Evolutionary conservation across 2,888 invertebrate species (phyloP).

Genomic region (Hedya salicella): DNA sequence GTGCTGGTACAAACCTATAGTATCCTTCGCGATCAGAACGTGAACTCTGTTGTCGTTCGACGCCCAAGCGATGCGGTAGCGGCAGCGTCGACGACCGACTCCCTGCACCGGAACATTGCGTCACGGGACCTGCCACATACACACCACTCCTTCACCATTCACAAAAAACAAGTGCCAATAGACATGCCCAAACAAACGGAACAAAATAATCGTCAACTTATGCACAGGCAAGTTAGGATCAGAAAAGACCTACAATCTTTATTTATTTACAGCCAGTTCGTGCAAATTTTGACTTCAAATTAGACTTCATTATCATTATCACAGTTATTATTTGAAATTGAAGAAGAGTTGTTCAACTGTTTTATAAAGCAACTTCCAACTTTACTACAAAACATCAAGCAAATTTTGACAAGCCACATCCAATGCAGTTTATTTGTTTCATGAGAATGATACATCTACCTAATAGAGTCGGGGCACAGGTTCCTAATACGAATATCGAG

Average conservation of each 20-base stretch:
- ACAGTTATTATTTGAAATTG: slow-evolving; percentile 27
- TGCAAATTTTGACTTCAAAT: slow-evolving; percentile 41
- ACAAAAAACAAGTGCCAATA: slow-evolving; percentile 7
- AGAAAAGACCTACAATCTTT: slow-evolving; percentile 36
- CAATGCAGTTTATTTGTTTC: slow-evolving; percentile 36
- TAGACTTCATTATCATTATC: slow-evolving; percentile 28
- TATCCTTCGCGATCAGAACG: slow-evolving; percentile 91
- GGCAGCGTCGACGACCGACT: slow-evolving; percentile 94
- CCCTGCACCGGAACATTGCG: slow-evolving; percentile 85
- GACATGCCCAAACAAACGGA: slow-evolving; percentile 41
- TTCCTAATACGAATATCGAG: slow-evolving; percentile 8
- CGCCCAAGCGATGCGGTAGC: slow-evolving; percentile 89
- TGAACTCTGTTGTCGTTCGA: slow-evolving; percentile 86
- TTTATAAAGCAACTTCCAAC: slow-evolving; percentile 41
- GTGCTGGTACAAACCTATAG: slow-evolving; percentile 83
- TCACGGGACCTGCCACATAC: slow-evolving; percentile 85
- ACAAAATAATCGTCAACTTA: slow-evolving; percentile 39
- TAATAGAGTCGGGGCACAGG: slow-evolving; percentile 29
- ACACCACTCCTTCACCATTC: slow-evolving; percentile 11
- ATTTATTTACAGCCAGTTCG: slow-evolving; percentile 35
- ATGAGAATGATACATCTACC: slow-evolving; percentile 43
- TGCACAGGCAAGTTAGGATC: slow-evolving; percentile 37
- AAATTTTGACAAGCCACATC: slow-evolving; percentile 44
- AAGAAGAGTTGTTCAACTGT: slow-evolving; percentile 38
- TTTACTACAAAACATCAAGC: slow-evolving; percentile 43